Percentiles rank a stretch among this genome's conserved stretches.
Evolutionary conservation across 2,797 vertebrate species (phyloP).

Genomic region (Falco cherrug): DNA sequence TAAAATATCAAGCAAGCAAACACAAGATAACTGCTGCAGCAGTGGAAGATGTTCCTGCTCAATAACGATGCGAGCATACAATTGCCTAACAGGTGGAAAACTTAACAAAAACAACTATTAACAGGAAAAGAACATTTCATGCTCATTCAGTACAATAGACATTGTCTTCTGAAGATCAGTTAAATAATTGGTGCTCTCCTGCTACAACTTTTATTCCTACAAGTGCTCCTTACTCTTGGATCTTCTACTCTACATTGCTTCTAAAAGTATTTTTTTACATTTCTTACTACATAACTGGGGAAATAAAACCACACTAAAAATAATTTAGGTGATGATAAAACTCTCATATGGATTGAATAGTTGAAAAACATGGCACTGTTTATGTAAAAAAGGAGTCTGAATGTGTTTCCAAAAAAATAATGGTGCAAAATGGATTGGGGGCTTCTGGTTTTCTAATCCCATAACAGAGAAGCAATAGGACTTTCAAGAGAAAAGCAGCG

Average conservation of each 20-base stretch:
- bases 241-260: not conserved
- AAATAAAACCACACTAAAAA: not conserved
- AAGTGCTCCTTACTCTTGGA: not conserved
- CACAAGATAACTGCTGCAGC: not conserved
- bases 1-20: not conserved
- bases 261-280: not conserved
- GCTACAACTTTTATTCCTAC: not conserved
- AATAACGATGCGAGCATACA: not conserved
- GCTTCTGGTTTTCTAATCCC: not conserved
- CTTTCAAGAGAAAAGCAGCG: not conserved
- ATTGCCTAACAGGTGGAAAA: not conserved
- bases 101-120: not conserved
- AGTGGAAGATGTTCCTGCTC: not conserved
- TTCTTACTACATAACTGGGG: not conserved
- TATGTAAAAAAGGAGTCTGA: not conserved
- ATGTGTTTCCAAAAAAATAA: not conserved
- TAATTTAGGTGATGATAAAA: not conserved
- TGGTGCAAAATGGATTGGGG: not conserved
- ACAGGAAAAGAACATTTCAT: not conserved
- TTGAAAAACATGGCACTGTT: not conserved
- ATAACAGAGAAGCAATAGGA: not conserved
- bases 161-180: not conserved
- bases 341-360: not conserved
- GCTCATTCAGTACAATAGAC: not conserved
- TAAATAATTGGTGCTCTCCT: conserved; percentile 4